Conservation (phyloP, 2,797 vertebrate species). For the Chelmon rostratus region DNA sequence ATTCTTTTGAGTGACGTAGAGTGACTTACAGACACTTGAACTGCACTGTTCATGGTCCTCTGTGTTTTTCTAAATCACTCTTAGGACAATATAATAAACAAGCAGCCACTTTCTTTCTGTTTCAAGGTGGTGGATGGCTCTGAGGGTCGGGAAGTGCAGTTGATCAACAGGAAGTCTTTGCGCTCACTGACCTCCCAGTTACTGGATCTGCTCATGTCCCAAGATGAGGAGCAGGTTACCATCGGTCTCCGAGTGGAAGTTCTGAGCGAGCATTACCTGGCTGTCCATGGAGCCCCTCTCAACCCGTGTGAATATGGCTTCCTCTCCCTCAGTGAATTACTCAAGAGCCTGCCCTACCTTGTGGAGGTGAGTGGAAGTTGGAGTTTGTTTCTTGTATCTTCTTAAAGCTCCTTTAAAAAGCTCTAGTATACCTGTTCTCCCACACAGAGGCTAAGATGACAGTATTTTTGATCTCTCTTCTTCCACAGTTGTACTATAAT, state of each 20-base stretch:
- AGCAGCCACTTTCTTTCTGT: neutral
- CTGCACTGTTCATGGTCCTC: neutral
- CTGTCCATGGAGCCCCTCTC: constrained; percentile 82
- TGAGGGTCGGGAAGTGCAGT: constrained; percentile 91
- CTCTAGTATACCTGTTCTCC: neutral
- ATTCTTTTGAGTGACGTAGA: neutral
- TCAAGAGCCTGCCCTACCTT: constrained; percentile 96
- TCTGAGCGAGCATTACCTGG: constrained; percentile 88
- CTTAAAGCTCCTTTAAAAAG: neutral
- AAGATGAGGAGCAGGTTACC: constrained; percentile 83
- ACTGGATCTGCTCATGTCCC: constrained; percentile 94
- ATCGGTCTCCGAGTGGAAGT: constrained; percentile 87
- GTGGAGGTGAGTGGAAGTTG: constrained; percentile 88
- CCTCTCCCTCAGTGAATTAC: constrained; percentile 93
- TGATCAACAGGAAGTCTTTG: constrained; percentile 97
- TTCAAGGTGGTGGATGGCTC: constrained; percentile 89
- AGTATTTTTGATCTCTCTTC: neutral
- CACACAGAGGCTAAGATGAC: neutral
- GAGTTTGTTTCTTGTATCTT: neutral
- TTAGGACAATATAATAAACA: neutral
- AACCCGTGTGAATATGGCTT: constrained; percentile 99
- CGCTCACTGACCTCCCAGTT: constrained; percentile 93
- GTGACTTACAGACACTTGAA: neutral
- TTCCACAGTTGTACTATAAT: constrained; percentile 87
- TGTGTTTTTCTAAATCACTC: neutral